Conservation (phyloP, 2,888 invertebrate genomes). For the Tipula lateralis region DNA sequence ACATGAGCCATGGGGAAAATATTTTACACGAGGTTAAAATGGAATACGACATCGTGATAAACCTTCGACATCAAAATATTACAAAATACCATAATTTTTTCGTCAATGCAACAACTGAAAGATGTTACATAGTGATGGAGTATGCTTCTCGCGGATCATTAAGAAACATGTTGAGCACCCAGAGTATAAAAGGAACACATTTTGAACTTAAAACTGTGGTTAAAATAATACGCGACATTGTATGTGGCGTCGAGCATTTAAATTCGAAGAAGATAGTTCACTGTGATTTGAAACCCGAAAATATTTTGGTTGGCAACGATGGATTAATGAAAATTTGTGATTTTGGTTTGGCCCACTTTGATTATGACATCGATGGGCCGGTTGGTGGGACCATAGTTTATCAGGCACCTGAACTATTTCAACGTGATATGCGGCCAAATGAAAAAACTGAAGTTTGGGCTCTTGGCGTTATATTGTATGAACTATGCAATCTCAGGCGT, state of each 20-base stretch:
- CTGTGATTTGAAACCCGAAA: conserved; percentile 36
- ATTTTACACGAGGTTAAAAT: background rate
- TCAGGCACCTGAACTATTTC: too few relatives aligned
- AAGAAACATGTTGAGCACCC: conserved; percentile 39
- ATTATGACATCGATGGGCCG: too few relatives aligned
- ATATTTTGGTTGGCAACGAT: conserved; percentile 34
- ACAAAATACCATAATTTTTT: conserved; percentile 44
- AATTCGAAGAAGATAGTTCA: conserved; percentile 43
- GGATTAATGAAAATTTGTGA: conserved; percentile 35
- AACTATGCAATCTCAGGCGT: too few relatives aligned
- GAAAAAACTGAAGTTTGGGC: too few relatives aligned
- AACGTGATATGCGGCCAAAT: too few relatives aligned
- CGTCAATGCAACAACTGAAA: conserved; percentile 37
- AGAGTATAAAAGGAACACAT: background rate
- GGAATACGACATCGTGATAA: conserved; percentile 44
- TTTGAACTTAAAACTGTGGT: background rate
- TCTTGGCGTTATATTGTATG: too few relatives aligned
- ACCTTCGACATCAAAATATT: conserved; percentile 45
- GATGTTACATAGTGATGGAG: conserved; percentile 46
- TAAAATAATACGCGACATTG: background rate
- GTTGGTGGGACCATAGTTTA: too few relatives aligned
- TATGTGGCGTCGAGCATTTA: conserved; percentile 44
- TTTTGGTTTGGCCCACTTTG: too few relatives aligned
- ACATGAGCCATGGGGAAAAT: background rate
- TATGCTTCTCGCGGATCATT: conserved; percentile 45